A percentile compares a stretch with the other conserved stretches of the same genome.
Conservation (phyloP, 2,113 vertebrate species). For the Pteruthius melanotis region DNA sequence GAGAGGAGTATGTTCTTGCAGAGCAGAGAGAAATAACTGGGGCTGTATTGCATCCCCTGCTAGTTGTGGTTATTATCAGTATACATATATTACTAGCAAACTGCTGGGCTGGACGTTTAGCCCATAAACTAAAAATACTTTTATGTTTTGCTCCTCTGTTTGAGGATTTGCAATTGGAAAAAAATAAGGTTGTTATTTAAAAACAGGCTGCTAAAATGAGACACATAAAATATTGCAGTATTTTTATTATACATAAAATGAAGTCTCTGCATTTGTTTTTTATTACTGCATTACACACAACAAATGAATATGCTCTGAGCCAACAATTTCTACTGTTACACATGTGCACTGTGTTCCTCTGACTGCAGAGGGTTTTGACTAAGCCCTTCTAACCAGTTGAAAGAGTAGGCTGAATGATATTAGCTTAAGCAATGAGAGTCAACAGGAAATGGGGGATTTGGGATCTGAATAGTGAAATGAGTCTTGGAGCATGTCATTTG, state of each 20-base stretch:
- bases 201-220: conserved; percentile 66
- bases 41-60: conserved; percentile 33
- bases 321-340: conserved; percentile 66
- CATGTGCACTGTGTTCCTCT: conserved; percentile 45
- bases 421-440: conserved; percentile 59
- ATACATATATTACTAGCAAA: conserved; percentile 33
- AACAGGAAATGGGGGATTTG: conserved; percentile 59
- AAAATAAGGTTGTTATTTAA: conserved; percentile 57
- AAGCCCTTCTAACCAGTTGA: conserved; percentile 35
- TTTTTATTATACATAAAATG: conserved; percentile 63
- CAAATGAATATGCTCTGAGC: conserved; percentile 53
- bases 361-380: conserved; percentile 23
- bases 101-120: conserved; percentile 53
- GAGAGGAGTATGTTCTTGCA: conserved; percentile 13
- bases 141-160: conserved; percentile 50
- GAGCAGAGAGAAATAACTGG: conserved; percentile 26
- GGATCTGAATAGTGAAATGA: conserved; percentile 27
- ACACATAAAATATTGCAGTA: conserved; percentile 64
- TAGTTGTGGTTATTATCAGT: conserved; percentile 59
- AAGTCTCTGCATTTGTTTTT: conserved; percentile 63
- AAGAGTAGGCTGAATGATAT: conserved; percentile 50
- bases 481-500: conserved; percentile 23
- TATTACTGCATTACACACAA: conserved; percentile 66
- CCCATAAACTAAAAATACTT: conserved; percentile 58
- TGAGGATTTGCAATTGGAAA: conserved; percentile 45